These are phyloP conservation scores for Rhingia campestris DNA, from an alignment of 2,888 invertebrate genomes.

Conservation along the genomic window DNA sequence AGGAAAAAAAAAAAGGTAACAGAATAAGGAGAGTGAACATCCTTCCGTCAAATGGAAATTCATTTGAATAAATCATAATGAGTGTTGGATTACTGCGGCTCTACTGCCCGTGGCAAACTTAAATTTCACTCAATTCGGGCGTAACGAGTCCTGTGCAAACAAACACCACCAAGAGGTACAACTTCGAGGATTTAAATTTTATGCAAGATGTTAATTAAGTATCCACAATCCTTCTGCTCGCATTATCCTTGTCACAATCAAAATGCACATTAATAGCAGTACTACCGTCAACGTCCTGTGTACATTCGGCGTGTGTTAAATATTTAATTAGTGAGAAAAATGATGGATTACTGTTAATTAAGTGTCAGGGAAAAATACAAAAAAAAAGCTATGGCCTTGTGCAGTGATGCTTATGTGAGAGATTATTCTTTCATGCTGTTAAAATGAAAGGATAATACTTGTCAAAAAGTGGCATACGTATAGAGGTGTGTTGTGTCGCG, in stretches of 20 bases:
- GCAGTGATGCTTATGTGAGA: conserved; percentile 5
- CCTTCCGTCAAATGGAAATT: conserved; percentile 52
- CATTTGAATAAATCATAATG: conserved; percentile 68
- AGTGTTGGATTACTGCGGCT: conserved; percentile 64
- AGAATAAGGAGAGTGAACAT: conserved; percentile 32
- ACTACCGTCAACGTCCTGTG: background rate
- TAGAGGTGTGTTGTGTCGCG: background rate
- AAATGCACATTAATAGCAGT: conserved; percentile 27
- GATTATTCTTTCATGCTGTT: conserved; percentile 8
- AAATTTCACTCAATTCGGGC: conserved; percentile 32
- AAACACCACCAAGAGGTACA: background rate
- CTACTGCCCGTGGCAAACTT: conserved; percentile 48
- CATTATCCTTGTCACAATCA: conserved; percentile 47
- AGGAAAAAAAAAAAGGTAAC: conserved; percentile 25
- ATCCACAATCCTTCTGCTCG: conserved; percentile 29
- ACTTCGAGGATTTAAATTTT: conserved; percentile 27
- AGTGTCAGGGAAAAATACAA: conserved; percentile 2
- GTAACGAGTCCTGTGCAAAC: background rate
- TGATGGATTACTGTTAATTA: conserved; percentile 60
- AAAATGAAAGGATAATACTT: conserved; percentile 33
- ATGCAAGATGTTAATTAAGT: conserved; percentile 62
- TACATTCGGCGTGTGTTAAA: background rate
- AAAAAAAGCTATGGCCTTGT: conserved; percentile 3
- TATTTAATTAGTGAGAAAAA: conserved; percentile 5
- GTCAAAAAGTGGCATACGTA: conserved; percentile 6